phyloP scores from a whole-genome alignment of 2,113 vertebrate species.

The Neolamprologus kungweensis region DNA sequence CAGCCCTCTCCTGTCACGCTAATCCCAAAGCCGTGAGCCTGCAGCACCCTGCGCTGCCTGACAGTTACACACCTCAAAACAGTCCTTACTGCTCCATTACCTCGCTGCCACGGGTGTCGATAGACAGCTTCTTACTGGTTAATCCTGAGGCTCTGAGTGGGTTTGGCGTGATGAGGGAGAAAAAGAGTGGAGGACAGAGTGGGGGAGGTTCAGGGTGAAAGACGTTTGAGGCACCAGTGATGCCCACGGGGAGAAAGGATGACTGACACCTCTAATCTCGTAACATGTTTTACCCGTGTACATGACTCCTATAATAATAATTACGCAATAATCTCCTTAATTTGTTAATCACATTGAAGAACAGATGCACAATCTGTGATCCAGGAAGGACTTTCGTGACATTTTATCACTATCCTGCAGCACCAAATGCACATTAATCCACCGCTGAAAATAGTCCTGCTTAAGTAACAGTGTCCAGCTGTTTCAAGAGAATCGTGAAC shows the following conservation, averaged over 20 bases:
- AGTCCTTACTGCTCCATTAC: slow-evolving; percentile 57
- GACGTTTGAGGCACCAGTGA: background rate
- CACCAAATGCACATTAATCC: background rate
- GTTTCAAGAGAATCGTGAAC: fast-evolving
- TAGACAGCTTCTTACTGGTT: slow-evolving; percentile 36
- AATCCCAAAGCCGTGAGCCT: slow-evolving; percentile 24
- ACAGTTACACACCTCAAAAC: slow-evolving; percentile 45
- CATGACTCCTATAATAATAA: background rate
- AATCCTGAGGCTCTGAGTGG: slow-evolving; percentile 36
- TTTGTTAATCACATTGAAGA: background rate
- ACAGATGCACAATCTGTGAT: background rate
- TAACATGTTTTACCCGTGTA: background rate
- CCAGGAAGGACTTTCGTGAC: fast-evolving
- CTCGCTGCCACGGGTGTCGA: slow-evolving; percentile 20
- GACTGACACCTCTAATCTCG: background rate
- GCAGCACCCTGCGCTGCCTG: slow-evolving; percentile 1
- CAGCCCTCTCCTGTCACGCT: slow-evolving; percentile 2
- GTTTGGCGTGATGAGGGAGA: background rate
- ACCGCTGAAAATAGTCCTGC: background rate
- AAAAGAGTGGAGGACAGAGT: background rate
- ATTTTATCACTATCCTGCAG: background rate
- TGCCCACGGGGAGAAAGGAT: background rate
- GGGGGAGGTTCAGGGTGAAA: background rate
- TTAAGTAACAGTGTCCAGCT: background rate
- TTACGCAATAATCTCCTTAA: background rate